Base-by-base conservation (phyloP, 1,140 invertebrate species). In the Scaptomyza pallida region DNA sequence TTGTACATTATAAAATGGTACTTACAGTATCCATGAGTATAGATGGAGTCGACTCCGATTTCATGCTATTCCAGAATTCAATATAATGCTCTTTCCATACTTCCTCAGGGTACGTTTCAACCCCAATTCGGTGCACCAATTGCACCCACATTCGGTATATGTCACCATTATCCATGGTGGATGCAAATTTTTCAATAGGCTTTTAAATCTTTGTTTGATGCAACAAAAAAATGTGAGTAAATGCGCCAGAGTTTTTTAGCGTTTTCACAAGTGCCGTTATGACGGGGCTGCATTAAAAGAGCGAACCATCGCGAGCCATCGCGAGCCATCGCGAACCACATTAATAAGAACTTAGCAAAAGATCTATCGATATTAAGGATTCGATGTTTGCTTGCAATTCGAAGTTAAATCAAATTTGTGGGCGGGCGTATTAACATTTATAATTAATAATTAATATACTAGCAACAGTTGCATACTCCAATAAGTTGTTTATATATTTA, bases 201-300 rank as follows among this genome's bases (percentile, higher is more conserved):
- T 1, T 8, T 30, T 30, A 8, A 30, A 30, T 8, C 1, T 30
- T n/a, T 37, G n/a, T 12, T 37, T 37, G n/a, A n/a, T n/a, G n/a
- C 33, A 12, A 37, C 5, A 3, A 37, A 37, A 54, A 54, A 13
- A 13, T 13, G 4, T 21, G 35, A 15, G 0, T n/a, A 23, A 41
- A 9, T 23, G 17, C 13, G 52, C 10, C 19, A 41, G 35, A 26
- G 12, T 26, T 21, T 10, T n/a, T 50, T 13, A 6, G 12, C 12
- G 15, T 51, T 45, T 48, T 23, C 6, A 37, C 48, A 63, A 21
- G 48, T 69, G 41, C 65, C 65, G 65, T 69, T 69, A 63, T 52
- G n/a, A 37, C 30, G 35, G 50, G 12, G 50, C 21, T 47, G 45
- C 45, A 47, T 6, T 23, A 37, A 40, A 21, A n/a, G n/a, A 9